These are phyloP conservation scores for Catharus fuscescens DNA, from an alignment of 2,113 vertebrate genomes.

Conservation along the genomic window DNA sequence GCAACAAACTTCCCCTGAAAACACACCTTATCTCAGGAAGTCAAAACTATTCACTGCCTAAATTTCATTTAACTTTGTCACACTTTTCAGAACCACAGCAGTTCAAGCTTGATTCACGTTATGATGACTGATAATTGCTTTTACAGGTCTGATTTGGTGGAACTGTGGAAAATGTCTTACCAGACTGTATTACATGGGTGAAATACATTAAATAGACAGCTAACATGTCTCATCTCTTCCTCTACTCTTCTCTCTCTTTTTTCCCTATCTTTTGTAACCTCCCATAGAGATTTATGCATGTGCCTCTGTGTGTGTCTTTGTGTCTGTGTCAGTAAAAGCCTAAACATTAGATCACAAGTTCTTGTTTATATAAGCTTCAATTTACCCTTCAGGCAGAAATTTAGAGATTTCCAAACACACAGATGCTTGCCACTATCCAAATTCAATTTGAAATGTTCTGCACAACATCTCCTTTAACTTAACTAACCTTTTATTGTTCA, in stretches of 20 bases:
- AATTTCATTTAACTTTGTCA: slow-evolving; percentile 59
- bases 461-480: slow-evolving; percentile 65
- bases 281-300: slow-evolving; percentile 19
- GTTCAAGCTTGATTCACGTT: slow-evolving; percentile 31
- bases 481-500: slow-evolving; percentile 63
- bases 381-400: slow-evolving; percentile 63
- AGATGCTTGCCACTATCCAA: slow-evolving; percentile 60
- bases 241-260: not conserved
- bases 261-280: slow-evolving; percentile 1
- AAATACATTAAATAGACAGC: slow-evolving; percentile 59
- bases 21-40: slow-evolving; percentile 66
- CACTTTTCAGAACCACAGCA: slow-evolving; percentile 48
- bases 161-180: slow-evolving; percentile 62
- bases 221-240: slow-evolving; percentile 51
- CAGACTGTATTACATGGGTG: slow-evolving; percentile 59
- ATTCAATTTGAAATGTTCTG: slow-evolving; percentile 72
- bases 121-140: slow-evolving; percentile 59
- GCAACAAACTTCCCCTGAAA: slow-evolving; percentile 62
- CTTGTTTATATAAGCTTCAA: slow-evolving; percentile 68
- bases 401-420: slow-evolving; percentile 65
- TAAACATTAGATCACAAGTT: slow-evolving; percentile 67
- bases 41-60: slow-evolving; percentile 51
- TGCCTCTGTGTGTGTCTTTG: slow-evolving; percentile 6
- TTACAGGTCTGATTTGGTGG: slow-evolving; percentile 50
- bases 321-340: slow-evolving; percentile 60